These are phyloP conservation scores for Clarias macrocephalus DNA, from an alignment of 2,113 vertebrate species.

Conservation along the genomic window DNA sequence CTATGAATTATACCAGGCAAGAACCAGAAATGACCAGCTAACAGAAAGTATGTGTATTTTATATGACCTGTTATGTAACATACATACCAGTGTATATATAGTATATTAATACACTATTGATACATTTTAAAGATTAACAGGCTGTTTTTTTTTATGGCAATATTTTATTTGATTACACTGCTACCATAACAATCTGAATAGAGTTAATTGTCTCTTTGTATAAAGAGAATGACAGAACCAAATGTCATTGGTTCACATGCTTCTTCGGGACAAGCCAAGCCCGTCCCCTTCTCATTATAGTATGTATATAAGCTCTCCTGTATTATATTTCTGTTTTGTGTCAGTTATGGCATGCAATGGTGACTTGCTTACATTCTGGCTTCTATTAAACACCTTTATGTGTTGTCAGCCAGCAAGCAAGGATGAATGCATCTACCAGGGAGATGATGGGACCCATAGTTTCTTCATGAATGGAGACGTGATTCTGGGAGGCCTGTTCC, in stretches of 20 bases:
- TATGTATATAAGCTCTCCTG: constrained; percentile 32
- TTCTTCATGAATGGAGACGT: constrained; percentile 69
- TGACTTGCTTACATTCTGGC: constrained; percentile 42
- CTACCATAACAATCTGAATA: not conserved
- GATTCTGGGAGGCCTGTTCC: constrained; percentile 72
- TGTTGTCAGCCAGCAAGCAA: constrained; percentile 11
- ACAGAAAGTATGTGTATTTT: no score
- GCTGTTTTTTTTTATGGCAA: no score
- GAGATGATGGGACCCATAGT: constrained; percentile 59
- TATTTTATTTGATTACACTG: not conserved
- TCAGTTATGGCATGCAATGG: constrained; percentile 50
- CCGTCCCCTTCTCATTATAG: not conserved
- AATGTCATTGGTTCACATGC: constrained; percentile 28
- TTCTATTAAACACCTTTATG: constrained; percentile 36
- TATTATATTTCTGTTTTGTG: not conserved
- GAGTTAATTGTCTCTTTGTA: not conserved
- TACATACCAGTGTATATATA: no score
- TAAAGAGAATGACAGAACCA: not conserved
- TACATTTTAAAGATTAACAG: not conserved
- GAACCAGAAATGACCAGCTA: no score
- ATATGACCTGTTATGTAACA: no score
- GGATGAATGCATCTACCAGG: constrained; percentile 62
- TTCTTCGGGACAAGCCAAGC: constrained; percentile 11
- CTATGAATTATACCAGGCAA: no score
- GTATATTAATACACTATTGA: not conserved